These are phyloP conservation scores for Choloepus hoffmanni DNA, from an alignment of 2,113 vertebrate species.

Conservation along the genomic window DNA sequence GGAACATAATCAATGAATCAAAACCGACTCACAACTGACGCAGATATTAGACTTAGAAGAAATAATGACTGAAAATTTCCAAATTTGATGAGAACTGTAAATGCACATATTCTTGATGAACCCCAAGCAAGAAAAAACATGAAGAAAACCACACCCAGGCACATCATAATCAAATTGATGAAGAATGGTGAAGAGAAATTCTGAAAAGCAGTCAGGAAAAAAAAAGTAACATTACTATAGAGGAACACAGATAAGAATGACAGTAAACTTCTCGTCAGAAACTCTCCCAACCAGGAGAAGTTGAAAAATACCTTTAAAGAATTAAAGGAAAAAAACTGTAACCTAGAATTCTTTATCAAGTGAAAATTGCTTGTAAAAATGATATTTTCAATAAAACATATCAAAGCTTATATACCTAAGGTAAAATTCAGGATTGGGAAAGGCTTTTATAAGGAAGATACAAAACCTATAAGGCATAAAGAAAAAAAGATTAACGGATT, in stretches of 20 bases:
- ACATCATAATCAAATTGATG: too few relatives aligned
- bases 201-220: background rate
- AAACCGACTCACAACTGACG: background rate
- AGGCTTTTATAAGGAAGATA: background rate
- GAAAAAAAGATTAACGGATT: background rate
- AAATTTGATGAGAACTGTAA: constrained; percentile 11
- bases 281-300: background rate
- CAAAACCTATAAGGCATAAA: background rate
- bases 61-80: background rate
- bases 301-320: background rate
- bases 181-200: background rate
- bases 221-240: background rate
- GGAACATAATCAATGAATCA: background rate
- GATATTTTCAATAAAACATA: background rate
- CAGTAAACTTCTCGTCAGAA: background rate
- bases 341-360: too few relatives aligned
- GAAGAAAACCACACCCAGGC: too few relatives aligned
- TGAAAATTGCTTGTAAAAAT: background rate
- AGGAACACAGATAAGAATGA: background rate
- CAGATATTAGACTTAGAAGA: background rate
- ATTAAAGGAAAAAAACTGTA: background rate
- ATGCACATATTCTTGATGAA: background rate
- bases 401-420: background rate
- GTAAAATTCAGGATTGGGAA: background rate
- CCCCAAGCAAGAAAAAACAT: background rate